Evolutionary conservation across 2,888 invertebrate genomes (phyloP).

Genomic region (Polydrusus tereticollis): DNA sequence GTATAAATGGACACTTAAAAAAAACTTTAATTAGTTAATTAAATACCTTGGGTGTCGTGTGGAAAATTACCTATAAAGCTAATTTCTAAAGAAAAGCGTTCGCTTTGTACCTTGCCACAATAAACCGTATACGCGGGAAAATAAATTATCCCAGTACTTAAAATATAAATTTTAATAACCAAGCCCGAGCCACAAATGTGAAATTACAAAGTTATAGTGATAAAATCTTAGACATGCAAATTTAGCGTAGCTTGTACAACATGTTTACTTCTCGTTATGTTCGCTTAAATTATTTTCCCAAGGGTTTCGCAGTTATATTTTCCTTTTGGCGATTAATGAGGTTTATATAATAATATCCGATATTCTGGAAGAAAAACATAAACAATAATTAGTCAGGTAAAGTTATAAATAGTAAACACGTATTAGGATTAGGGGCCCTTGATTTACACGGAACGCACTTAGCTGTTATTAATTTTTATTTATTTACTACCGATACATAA

Average conservation of each 20-base stretch:
- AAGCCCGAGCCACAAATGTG: conserved; percentile 33
- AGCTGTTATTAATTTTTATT: too few species aligned
- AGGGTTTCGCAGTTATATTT: neutral
- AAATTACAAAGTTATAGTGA: conserved; percentile 34
- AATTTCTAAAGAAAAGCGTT: conserved; percentile 22
- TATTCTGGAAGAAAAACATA: neutral
- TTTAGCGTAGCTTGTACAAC: conserved; percentile 18
- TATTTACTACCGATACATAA: too few species aligned
- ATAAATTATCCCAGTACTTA: conserved; percentile 38
- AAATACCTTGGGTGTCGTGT: neutral
- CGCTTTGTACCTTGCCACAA: conserved; percentile 27
- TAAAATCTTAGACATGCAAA: conserved; percentile 45
- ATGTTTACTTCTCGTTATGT: conserved; percentile 37
- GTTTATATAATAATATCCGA: neutral
- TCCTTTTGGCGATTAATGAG: neutral
- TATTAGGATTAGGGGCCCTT: too few species aligned
- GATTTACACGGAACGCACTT: too few species aligned
- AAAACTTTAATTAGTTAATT: neutral
- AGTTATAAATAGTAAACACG: too few species aligned
- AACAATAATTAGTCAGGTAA: neutral
- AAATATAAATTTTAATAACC: conserved; percentile 46
- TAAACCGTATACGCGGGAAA: conserved; percentile 34
- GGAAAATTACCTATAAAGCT: conserved; percentile 20
- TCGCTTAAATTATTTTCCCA: conserved; percentile 2
- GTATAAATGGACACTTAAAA: neutral